A percentile compares a stretch with the other conserved stretches of the same genome.
phyloP scores from a whole-genome alignment of 2,113 vertebrate species.

The Natator depressus region DNA sequence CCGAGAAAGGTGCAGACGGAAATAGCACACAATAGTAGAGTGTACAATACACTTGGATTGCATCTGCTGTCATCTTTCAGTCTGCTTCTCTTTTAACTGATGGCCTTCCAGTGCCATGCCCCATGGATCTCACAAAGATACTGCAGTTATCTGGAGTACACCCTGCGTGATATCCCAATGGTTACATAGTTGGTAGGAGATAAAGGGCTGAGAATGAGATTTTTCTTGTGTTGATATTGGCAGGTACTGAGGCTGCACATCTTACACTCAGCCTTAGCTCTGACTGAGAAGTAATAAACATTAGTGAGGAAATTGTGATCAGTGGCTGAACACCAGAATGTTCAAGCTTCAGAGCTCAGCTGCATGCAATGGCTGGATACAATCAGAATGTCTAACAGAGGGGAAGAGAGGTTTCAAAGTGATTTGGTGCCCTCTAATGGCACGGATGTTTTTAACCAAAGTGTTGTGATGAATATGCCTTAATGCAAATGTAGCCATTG shows the following conservation, averaged over 20 bases:
- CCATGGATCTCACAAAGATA: conserved; percentile 30
- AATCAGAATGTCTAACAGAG: rapidly evolving
- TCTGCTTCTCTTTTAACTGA: conserved; percentile 18
- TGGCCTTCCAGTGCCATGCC: neutral
- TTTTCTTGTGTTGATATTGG: neutral
- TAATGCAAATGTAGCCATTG: rapidly evolving
- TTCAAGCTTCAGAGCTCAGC: neutral
- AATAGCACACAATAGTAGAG: neutral
- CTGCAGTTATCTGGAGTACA: neutral
- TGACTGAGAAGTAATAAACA: neutral
- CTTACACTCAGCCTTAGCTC: neutral
- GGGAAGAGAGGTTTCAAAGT: conserved; percentile 17
- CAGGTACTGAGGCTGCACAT: neutral
- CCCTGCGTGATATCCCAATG: neutral
- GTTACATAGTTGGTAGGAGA: neutral
- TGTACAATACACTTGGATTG: neutral
- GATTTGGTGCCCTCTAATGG: conserved; percentile 73
- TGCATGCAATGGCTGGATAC: neutral
- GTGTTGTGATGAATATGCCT: rapidly evolving
- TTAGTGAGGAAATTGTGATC: neutral
- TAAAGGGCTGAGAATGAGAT: neutral
- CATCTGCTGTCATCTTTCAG: neutral
- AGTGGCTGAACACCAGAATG: neutral
- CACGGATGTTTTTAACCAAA: neutral
- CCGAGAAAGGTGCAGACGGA: neutral